Conservation (phyloP, 2,113 vertebrate genomes). For the Hylia prasina region DNA sequence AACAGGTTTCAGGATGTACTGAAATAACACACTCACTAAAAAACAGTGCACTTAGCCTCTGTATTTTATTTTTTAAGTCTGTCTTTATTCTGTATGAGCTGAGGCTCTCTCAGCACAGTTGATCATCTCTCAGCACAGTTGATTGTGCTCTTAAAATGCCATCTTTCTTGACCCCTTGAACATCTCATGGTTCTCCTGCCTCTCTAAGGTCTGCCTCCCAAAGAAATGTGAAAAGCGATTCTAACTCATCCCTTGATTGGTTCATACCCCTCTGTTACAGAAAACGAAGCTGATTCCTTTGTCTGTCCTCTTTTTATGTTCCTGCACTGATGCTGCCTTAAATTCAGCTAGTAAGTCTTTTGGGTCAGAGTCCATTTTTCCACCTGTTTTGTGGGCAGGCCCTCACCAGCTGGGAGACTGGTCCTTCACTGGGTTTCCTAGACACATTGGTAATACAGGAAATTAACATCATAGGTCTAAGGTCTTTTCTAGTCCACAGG, state of each 20-base stretch:
- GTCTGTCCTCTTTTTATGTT: not conserved
- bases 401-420: accelerated
- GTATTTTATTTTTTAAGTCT: not conserved
- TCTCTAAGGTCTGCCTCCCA: not conserved
- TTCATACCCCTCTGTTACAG: not conserved
- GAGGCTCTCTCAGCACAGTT: not conserved
- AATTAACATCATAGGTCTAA: not conserved
- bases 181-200: not conserved
- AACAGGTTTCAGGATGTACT: not conserved
- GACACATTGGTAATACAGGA: not conserved
- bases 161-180: not conserved
- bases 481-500: not conserved
- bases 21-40: not conserved
- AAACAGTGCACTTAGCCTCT: not conserved
- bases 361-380: not conserved
- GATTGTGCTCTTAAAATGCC: not conserved
- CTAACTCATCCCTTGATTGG: not conserved
- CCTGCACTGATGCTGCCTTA: not conserved
- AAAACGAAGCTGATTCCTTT: not conserved
- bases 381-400: not conserved
- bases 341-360: not conserved
- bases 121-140: not conserved
- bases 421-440: not conserved
- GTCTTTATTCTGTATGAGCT: not conserved
- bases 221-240: not conserved